Evolutionary conservation across 1,140 invertebrate genomes (phyloP).

Genomic region (Diachasma alloeum): DNA sequence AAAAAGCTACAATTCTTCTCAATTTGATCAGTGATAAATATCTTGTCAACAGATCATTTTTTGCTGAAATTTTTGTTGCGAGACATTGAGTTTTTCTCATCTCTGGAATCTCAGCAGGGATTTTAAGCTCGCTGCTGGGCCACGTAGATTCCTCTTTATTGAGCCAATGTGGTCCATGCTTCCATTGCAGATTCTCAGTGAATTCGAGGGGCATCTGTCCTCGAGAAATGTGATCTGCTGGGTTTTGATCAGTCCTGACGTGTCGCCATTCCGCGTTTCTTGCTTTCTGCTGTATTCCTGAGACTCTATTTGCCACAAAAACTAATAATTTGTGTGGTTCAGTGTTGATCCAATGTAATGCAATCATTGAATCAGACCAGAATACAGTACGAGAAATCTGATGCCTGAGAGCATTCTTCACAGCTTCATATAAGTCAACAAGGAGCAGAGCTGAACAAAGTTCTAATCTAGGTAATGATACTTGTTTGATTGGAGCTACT

Average conservation of each 20-base stretch:
- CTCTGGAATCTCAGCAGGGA: not conserved
- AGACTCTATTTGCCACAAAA: no score
- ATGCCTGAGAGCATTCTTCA: not conserved
- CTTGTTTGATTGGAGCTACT: no score
- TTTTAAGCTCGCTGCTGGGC: not conserved
- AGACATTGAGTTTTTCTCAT: not conserved
- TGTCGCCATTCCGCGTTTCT: constrained; percentile 21
- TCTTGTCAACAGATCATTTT: not conserved
- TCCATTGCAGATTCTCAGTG: constrained; percentile 23
- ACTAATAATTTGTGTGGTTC: not conserved
- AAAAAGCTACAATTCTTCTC: constrained; percentile 8
- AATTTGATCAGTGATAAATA: not conserved
- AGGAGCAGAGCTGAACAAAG: no score
- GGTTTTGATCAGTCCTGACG: constrained; percentile 33
- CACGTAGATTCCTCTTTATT: not conserved
- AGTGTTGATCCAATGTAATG: constrained; percentile 14
- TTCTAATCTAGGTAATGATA: no score
- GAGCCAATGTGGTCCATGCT: constrained; percentile 35
- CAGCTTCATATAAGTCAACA: not conserved
- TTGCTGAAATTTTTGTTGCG: not conserved
- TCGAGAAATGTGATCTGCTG: constrained; percentile 37
- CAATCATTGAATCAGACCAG: constrained; percentile 15
- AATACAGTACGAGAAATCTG: not conserved
- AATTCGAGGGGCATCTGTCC: constrained; percentile 22
- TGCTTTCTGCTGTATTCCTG: constrained; percentile 36